Evolutionary conservation across 2,113 vertebrate species (phyloP).

Genomic region (Eolophus roseicapilla): DNA sequence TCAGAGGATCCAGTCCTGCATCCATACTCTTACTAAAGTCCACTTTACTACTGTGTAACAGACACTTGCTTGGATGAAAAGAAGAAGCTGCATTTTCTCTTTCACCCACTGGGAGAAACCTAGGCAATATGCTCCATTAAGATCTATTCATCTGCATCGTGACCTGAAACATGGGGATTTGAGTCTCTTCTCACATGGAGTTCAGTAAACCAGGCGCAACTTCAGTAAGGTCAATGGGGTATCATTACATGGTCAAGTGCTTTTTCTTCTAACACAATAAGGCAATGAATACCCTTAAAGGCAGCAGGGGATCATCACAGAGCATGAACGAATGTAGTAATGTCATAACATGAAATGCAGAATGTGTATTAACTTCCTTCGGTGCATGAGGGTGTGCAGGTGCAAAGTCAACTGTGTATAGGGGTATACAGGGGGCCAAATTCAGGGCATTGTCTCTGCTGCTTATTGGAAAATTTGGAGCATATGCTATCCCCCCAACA

Average conservation of each 20-base stretch:
- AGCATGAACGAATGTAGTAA: background rate
- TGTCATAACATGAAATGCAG: background rate
- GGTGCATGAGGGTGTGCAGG: background rate
- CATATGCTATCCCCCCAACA: background rate
- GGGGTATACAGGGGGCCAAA: background rate
- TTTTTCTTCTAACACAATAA: background rate
- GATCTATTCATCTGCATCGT: background rate
- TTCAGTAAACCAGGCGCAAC: background rate
- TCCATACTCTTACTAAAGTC: background rate
- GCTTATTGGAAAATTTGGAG: background rate
- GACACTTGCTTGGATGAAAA: background rate
- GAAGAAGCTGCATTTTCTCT: background rate
- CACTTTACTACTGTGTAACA: background rate
- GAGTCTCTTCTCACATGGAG: background rate
- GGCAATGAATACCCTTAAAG: background rate
- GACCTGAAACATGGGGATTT: background rate
- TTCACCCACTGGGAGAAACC: background rate
- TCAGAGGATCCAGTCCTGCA: background rate
- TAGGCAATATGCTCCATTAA: background rate
- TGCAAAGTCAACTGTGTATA: background rate
- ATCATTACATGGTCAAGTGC: background rate
- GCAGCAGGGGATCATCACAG: background rate
- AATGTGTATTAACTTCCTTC: background rate
- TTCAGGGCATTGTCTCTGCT: background rate
- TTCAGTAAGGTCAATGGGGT: background rate